Evolutionary conservation across 2,797 vertebrate species (phyloP), one percentile per base, ranked within the genome.

Genomic region (Tolypeutes matacus): DNA sequence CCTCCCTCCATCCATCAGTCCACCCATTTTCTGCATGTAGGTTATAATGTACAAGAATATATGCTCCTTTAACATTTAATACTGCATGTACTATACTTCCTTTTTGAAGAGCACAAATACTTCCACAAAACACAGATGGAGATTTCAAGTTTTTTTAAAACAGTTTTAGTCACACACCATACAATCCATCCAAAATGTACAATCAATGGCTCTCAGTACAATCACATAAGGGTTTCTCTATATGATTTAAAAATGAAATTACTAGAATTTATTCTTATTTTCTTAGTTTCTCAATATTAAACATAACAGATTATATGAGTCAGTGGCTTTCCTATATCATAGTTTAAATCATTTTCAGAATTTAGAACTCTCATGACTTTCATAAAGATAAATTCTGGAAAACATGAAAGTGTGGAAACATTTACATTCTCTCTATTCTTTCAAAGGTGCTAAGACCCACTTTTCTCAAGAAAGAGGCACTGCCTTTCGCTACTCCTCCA

Each of bases 231-330:
- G 9, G 25, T 92, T 92, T 84, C 36, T 4, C 36, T 23, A 80
- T n/a, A 13, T 46, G 65, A 84, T 58, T 87, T 92, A 39, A 85
- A 87, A 86, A 67, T 60, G 51, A 89, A 92, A 82, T 36, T 20
- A 31, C 31, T 10, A 86, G 46, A 81, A 92, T 69, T n/a, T 67
- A 67, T 73, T 80, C 58, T 80, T 72, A 88, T 46, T 72, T 69
- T 39, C 83, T 88, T 27, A 70, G 49, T 93, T 96, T 53, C 10
- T 53, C 51, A 58, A 20, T 76, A 86, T 34, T 70, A 91, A 84
- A 84, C 3, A n/a, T 84, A 69, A 88, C 10, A 70, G n/a, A 42
- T 64, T 77, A 46, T 31, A 39, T 73, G 86, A 70, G 46, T 89
- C 53, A 82, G 29, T 89, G 34, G 23, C 25, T 75, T 85, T 29